phyloP scores from a whole-genome alignment of 2,113 vertebrate genomes.

The Aldabrachelys gigantea region DNA sequence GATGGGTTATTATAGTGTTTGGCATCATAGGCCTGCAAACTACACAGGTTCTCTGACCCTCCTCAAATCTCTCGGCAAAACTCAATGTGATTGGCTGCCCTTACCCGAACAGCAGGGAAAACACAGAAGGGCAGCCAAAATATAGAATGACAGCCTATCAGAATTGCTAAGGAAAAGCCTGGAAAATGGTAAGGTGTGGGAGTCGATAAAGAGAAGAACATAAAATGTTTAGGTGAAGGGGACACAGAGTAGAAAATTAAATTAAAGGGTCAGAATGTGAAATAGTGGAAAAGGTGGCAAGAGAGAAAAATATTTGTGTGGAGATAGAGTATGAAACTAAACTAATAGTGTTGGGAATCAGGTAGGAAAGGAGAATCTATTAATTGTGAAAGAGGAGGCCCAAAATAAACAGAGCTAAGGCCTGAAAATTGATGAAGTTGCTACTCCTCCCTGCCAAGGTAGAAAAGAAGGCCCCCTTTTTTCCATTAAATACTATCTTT shows the following conservation, averaged over 20 bases:
- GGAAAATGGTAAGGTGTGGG: not conserved
- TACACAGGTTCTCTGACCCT: not conserved
- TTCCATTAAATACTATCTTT: not conserved
- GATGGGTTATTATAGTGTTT: not conserved
- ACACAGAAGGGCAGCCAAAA: not conserved
- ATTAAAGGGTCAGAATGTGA: not conserved
- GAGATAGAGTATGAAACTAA: not conserved
- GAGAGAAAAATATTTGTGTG: not conserved
- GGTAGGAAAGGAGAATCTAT: not conserved
- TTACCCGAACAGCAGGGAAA: fast-evolving
- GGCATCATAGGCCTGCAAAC: not conserved
- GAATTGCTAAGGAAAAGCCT: not conserved
- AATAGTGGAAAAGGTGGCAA: not conserved
- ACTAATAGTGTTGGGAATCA: not conserved
- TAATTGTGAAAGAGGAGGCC: conserved; percentile 11
- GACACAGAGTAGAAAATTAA: not conserved
- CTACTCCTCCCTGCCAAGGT: conserved; percentile 22
- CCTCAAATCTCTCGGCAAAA: not conserved
- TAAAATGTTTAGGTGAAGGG: not conserved
- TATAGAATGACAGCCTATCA: not conserved
- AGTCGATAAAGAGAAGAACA: not conserved
- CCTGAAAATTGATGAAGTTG: not conserved
- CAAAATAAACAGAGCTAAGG: not conserved
- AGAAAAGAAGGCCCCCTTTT: not conserved
- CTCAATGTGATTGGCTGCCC: not conserved